Evolutionary conservation across 2,797 vertebrate genomes (phyloP).

Genomic region (Ambastaia sidthimunki): DNA sequence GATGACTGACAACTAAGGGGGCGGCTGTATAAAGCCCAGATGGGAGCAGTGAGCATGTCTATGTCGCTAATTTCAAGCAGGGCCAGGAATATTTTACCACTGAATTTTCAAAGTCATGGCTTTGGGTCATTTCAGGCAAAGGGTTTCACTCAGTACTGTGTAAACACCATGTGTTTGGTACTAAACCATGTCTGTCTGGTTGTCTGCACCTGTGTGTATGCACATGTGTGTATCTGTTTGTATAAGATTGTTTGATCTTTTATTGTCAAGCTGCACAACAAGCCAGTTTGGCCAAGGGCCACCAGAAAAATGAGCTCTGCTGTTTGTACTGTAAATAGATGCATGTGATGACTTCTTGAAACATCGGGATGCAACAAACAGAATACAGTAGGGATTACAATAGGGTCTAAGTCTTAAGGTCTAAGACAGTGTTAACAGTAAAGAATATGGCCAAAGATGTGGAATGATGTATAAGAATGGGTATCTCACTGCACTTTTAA

Average conservation of each 20-base stretch:
- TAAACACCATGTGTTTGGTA: background rate
- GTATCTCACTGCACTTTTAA: background rate
- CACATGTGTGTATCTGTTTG: background rate
- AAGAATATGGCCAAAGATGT: no score
- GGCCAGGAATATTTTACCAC: conserved; percentile 38
- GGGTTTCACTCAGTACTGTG: conserved; percentile 3
- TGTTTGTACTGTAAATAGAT: background rate
- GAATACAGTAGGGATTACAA: background rate
- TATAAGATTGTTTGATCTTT: conserved; percentile 41
- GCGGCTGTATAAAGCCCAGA: conserved; percentile 51
- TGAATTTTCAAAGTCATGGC: conserved; percentile 41
- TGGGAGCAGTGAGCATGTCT: conserved; percentile 43
- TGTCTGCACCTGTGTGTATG: conserved; percentile 24
- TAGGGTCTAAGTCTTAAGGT: background rate
- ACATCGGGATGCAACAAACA: background rate
- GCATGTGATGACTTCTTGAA: background rate
- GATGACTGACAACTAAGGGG: conserved; percentile 63
- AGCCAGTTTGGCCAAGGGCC: conserved; percentile 41
- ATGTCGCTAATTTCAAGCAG: conserved; percentile 37
- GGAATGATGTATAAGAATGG: no score
- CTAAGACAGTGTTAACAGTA: no score
- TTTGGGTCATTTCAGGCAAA: conserved; percentile 47
- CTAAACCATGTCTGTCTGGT: conserved; percentile 10
- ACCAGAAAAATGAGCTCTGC: background rate
- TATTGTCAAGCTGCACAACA: conserved; percentile 36